phyloP scores from a whole-genome alignment of 1,140 invertebrate species.

The Mycetomoellerius zeteki region DNA sequence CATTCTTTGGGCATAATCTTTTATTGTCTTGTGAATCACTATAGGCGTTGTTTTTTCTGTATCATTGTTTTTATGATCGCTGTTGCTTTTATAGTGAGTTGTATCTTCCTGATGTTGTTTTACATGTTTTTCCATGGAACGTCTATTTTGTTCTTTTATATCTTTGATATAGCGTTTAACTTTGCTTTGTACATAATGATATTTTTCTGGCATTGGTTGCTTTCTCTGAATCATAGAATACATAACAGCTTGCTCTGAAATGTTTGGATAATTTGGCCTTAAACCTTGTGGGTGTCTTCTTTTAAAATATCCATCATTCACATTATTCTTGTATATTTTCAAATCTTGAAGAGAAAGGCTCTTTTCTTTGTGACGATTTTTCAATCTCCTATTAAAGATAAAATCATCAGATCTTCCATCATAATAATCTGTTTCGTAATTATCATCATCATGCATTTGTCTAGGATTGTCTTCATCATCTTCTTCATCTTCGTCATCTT shows the following conservation, averaged over 20 bases:
- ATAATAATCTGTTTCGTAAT: conserved; percentile 73
- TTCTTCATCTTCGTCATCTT: conserved; percentile 75
- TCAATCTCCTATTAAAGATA: conserved; percentile 76
- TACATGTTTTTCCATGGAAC: conserved; percentile 72
- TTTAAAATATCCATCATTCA: conserved; percentile 24
- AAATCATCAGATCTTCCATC: conserved; percentile 83
- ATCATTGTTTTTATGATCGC: conserved; percentile 61
- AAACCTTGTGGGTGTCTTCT: conserved; percentile 42
- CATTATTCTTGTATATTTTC: conserved; percentile 52
- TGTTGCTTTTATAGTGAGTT: conserved; percentile 48
- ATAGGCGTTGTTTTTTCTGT: conserved; percentile 34
- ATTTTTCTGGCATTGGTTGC: conserved; percentile 64
- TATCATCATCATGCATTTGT: conserved; percentile 60
- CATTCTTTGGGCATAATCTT: conserved; percentile 77
- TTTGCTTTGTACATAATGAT: conserved; percentile 81
- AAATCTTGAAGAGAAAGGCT: conserved; percentile 84
- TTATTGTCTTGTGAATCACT: conserved; percentile 71
- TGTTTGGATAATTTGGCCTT: conserved; percentile 46
- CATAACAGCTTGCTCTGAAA: conserved; percentile 4
- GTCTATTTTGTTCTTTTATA: conserved; percentile 77
- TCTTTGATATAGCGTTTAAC: conserved; percentile 83
- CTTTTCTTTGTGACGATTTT: conserved; percentile 78
- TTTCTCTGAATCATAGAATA: conserved; percentile 55
- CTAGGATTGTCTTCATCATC: conserved; percentile 66
- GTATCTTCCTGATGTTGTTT: conserved; percentile 63